phyloP scores from a whole-genome alignment of 2,797 vertebrate species.

The Sylvilagus floridanus region DNA sequence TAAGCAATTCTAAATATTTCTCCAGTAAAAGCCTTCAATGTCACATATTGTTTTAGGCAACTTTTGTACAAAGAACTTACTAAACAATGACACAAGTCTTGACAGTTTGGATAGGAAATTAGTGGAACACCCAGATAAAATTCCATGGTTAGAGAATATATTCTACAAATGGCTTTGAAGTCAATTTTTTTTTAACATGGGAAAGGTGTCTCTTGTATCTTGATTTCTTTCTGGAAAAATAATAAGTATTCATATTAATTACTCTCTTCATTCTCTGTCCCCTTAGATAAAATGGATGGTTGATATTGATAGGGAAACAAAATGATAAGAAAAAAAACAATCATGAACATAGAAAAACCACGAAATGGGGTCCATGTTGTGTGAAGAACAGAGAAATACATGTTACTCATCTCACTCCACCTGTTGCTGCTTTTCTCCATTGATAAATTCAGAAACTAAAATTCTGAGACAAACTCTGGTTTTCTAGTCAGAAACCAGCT shows the following conservation, averaged over 20 bases:
- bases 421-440: not conserved
- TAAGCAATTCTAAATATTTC: slow-evolving; percentile 81
- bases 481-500: not conserved
- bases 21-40: slow-evolving; percentile 36
- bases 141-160: not conserved
- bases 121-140: not conserved
- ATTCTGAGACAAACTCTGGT: not conserved
- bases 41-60: slow-evolving; percentile 37
- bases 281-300: not conserved
- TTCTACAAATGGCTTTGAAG: not conserved
- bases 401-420: not conserved
- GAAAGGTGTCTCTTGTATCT: not conserved
- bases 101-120: not conserved
- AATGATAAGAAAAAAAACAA: not conserved
- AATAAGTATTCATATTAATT: not conserved
- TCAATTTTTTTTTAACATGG: not conserved
- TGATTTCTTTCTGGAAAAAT: not conserved
- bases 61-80: slow-evolving; percentile 41
- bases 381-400: not conserved
- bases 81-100: not conserved
- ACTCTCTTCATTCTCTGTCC: not conserved
- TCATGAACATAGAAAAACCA: not conserved
- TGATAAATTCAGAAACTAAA: not conserved
- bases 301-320: not conserved
- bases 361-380: not conserved